Evolutionary conservation across 2,113 vertebrate genomes (phyloP).

Genomic region (Gymnobelideus leadbeateri): DNA sequence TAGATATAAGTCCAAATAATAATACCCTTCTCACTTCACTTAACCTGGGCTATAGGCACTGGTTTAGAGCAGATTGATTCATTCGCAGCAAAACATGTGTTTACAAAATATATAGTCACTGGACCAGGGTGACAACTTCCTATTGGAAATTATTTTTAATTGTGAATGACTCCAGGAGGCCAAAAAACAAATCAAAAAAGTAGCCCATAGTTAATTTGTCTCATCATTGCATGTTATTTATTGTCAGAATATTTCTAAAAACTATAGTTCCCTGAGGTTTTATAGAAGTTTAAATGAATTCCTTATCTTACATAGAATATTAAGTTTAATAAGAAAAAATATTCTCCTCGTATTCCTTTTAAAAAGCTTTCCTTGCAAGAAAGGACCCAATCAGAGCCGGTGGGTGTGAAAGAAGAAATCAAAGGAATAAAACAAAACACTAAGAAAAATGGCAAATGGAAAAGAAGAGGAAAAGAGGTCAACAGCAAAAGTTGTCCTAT

Average conservation of each 20-base stretch:
- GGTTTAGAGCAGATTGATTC: not conserved
- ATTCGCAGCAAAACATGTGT: not conserved
- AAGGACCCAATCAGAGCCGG: not conserved
- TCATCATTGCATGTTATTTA: not conserved
- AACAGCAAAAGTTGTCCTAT: not conserved
- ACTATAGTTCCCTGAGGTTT: not conserved
- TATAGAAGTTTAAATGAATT: not conserved
- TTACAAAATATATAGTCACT: not conserved
- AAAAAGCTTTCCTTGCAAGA: not conserved
- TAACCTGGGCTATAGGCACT: not conserved
- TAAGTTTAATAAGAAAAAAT: conserved; percentile 16
- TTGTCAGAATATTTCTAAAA: not conserved
- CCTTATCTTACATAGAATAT: not conserved
- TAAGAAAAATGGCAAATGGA: not conserved
- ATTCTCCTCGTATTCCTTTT: not conserved
- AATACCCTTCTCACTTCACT: not conserved
- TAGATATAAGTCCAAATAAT: not conserved
- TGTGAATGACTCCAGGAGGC: not conserved
- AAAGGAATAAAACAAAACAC: not conserved
- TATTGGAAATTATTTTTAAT: not conserved
- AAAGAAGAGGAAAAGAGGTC: not conserved
- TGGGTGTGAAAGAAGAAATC: not conserved
- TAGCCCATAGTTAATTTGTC: conserved; percentile 19
- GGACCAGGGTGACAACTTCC: not conserved
- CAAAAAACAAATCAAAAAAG: not conserved